Evolutionary conservation across 2,113 vertebrate species (phyloP).

Genomic region (Antennarius striatus): DNA sequence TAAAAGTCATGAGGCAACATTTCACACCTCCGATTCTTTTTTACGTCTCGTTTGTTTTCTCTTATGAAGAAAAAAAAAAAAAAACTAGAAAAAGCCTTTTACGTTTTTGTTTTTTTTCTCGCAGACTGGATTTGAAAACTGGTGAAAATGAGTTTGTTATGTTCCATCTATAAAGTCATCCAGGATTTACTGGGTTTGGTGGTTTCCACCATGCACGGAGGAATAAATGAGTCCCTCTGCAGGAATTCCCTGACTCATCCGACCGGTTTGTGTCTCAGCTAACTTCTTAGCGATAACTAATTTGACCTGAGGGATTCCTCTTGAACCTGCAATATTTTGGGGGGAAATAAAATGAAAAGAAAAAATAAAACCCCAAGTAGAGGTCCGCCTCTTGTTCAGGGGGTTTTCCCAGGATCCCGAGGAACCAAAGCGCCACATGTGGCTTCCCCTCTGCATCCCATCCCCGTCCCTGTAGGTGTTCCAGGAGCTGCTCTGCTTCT

Average conservation of each 20-base stretch:
- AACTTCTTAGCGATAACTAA: conserved; percentile 31
- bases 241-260: conserved; percentile 59
- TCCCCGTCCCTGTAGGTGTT: conserved; percentile 57
- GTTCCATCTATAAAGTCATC: conserved; percentile 36
- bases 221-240: conserved; percentile 49
- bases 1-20: conserved; percentile 1
- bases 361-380: conserved; percentile 28
- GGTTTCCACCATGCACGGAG: conserved; percentile 29
- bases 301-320: conserved; percentile 23
- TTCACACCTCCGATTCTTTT: conserved; percentile 2
- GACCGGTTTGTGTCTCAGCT: conserved; percentile 29
- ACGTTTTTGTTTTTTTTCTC: neutral
- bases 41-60: conserved; percentile 4
- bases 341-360: conserved; percentile 9
- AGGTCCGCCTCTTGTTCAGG: conserved; percentile 23
- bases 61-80: too few species aligned
- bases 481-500: conserved; percentile 68
- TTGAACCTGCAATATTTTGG: conserved; percentile 14
- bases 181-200: conserved; percentile 50
- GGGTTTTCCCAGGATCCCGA: conserved; percentile 57
- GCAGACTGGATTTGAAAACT: conserved; percentile 19
- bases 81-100: neutral
- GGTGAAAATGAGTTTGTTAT: conserved; percentile 46
- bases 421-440: conserved; percentile 53
- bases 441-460: conserved; percentile 47